Conservation (phyloP, 2,113 vertebrate species). For the Potamarius usumacintae region DNA sequence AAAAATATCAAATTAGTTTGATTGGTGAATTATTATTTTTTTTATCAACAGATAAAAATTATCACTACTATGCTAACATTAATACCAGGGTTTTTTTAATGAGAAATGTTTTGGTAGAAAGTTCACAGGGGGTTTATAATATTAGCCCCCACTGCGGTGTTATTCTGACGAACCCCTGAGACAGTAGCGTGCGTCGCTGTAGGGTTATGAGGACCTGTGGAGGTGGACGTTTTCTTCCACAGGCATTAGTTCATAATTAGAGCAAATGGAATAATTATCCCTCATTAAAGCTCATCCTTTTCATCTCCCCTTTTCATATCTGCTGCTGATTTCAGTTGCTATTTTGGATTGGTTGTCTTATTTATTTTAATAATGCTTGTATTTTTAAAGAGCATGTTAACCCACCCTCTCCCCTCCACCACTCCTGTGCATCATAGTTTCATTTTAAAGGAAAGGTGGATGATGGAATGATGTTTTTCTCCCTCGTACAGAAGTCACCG, state of each 20-base stretch:
- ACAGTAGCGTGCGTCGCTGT: neutral
- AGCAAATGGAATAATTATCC: neutral
- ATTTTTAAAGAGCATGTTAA: neutral
- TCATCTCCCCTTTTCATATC: neutral
- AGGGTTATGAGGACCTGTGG: neutral
- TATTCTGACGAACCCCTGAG: neutral
- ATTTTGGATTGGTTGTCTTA: neutral
- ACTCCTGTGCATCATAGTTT: neutral
- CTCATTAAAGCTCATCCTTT: neutral
- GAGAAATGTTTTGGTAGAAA: neutral
- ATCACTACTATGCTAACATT: neutral
- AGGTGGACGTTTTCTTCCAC: neutral
- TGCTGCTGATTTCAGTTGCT: neutral
- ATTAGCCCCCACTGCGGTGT: neutral
- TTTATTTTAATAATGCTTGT: slow-evolving; percentile 14
- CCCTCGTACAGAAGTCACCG: slow-evolving; percentile 54
- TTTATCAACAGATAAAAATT: neutral
- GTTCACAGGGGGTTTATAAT: neutral
- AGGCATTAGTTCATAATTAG: neutral
- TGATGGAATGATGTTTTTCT: neutral
- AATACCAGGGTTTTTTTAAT: neutral
- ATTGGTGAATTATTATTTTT: neutral
- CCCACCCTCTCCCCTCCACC: neutral
- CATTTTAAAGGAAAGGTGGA: neutral
- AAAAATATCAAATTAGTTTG: neutral